phyloP scores from a whole-genome alignment of 92 coral and sea anemone species.

The Micromussa lordhowensis region DNA sequence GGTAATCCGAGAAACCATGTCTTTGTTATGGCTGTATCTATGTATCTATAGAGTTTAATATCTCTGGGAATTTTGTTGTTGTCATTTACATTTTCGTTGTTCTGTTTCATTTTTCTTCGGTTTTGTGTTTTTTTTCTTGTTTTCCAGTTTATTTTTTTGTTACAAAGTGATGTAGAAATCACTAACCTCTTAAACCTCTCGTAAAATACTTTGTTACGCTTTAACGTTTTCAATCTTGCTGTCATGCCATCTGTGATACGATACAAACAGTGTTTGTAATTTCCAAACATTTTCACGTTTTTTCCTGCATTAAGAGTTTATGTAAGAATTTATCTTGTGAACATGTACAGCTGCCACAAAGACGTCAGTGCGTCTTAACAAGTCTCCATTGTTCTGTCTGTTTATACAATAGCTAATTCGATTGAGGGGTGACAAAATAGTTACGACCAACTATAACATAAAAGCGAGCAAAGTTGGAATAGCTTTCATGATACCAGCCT shows the following conservation, averaged over 20 bases:
- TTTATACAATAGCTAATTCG: not conserved
- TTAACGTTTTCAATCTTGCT: not conserved
- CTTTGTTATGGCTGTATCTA: not conserved
- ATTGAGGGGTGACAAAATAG: not conserved
- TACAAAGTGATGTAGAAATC: not conserved
- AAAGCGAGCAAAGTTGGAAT: not conserved
- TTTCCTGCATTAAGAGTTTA: not conserved
- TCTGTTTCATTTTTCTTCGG: not conserved
- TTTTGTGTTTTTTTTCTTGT: not conserved
- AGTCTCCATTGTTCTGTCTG: not conserved
- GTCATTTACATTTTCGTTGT: not conserved
- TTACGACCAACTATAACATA: not conserved
- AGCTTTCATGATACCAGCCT: not conserved
- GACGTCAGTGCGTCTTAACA: not conserved
- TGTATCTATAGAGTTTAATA: not conserved
- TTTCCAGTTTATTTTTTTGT: not conserved
- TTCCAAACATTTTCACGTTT: no score
- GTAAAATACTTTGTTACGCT: not conserved
- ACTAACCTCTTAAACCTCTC: not conserved
- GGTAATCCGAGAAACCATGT: conserved; percentile 36
- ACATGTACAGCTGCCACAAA: not conserved
- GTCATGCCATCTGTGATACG: not conserved
- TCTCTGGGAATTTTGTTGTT: not conserved
- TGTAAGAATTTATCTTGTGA: not conserved
- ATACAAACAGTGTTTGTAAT: no score